Evolutionary conservation across 2,113 vertebrate species (phyloP).

Genomic region (Tragelaphus scriptus): DNA sequence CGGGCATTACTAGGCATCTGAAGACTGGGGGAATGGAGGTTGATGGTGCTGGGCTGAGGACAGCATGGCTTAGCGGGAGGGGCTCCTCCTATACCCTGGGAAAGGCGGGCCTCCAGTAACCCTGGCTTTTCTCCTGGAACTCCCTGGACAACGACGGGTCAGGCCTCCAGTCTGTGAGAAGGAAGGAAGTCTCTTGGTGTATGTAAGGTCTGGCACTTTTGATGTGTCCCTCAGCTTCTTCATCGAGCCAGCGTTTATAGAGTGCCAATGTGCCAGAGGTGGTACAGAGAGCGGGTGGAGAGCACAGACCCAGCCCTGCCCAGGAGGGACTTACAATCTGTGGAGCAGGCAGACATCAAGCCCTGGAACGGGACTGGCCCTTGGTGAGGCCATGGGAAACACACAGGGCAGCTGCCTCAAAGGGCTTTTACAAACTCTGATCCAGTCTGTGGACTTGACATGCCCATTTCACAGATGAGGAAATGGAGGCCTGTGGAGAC

Average conservation of each 20-base stretch:
- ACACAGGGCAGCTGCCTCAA: neutral
- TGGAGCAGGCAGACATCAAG: neutral
- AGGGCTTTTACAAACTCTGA: neutral
- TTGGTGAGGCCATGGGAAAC: neutral
- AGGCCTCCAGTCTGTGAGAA: neutral
- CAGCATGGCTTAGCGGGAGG: rapidly evolving
- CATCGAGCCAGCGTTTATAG: neutral
- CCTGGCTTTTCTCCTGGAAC: neutral
- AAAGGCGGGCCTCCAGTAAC: rapidly evolving
- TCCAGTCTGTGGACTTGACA: neutral
- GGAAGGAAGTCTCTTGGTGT: neutral
- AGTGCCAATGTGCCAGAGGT: neutral
- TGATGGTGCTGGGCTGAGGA: neutral
- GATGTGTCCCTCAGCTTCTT: neutral
- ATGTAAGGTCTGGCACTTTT: neutral
- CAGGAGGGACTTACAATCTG: neutral
- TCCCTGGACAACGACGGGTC: neutral
- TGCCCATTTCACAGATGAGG: neutral
- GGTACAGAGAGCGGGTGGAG: neutral
- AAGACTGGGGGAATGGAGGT: neutral
- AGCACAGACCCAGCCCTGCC: neutral
- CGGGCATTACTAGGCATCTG: neutral
- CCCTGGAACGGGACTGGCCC: neutral
- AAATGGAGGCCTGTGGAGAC: neutral
- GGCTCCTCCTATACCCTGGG: neutral